These are phyloP conservation scores for Leptogaster cylindrica DNA, from an alignment of 2,888 invertebrate genomes.

Conservation along the genomic window DNA sequence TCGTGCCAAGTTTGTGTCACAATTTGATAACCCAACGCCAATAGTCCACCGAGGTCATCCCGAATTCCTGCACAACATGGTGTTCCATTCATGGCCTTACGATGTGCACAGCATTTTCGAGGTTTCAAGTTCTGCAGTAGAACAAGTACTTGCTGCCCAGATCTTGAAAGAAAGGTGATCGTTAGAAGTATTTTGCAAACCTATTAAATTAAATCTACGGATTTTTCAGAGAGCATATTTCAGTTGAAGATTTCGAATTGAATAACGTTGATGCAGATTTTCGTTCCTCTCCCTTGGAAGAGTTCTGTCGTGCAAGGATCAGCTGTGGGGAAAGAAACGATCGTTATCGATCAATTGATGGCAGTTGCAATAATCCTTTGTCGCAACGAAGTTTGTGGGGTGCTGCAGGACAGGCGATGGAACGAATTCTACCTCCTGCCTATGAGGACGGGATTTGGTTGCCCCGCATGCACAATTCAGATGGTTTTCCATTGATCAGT, in stretches of 20 bases:
- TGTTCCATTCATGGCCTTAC: conserved; percentile 56
- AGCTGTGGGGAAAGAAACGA: conserved; percentile 61
- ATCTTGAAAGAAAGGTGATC: conserved; percentile 63
- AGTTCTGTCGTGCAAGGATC: conserved; percentile 59
- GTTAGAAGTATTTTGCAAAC: no score
- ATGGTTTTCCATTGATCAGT: conserved; percentile 67
- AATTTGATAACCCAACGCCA: conserved; percentile 58
- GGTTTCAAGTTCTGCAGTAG: conserved; percentile 63
- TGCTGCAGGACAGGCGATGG: conserved; percentile 68
- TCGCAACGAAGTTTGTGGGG: conserved; percentile 68
- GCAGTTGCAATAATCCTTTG: conserved; percentile 80
- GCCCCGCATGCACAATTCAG: conserved; percentile 55
- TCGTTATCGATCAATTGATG: conserved; percentile 76
- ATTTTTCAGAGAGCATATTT: conserved; percentile 48
- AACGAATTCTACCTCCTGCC: conserved; percentile 71
- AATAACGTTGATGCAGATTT: conserved; percentile 56
- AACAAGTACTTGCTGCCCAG: conserved; percentile 64
- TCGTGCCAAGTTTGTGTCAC: conserved; percentile 57
- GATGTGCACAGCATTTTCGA: conserved; percentile 61
- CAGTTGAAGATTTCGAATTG: conserved; percentile 57
- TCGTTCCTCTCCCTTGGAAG: conserved; percentile 53
- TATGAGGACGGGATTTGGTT: conserved; percentile 69
- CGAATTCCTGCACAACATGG: conserved; percentile 58
- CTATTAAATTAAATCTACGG: no score
- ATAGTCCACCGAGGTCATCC: conserved; percentile 58